These are phyloP conservation scores for Ceramica pisi DNA, from an alignment of 2,888 invertebrate genomes.

Conservation along the genomic window DNA sequence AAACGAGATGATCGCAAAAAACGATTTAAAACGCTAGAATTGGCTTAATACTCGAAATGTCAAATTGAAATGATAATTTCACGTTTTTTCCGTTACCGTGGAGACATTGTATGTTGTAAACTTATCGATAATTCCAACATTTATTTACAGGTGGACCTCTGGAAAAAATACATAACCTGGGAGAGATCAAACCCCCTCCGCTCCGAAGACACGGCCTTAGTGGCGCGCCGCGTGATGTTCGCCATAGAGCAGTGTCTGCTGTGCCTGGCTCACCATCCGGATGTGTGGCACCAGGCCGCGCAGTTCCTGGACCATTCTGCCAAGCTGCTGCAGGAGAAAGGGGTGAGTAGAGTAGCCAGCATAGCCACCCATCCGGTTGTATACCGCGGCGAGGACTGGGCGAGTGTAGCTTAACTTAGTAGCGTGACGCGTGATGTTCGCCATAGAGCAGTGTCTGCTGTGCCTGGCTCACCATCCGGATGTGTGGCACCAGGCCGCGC, in stretches of 20 bases:
- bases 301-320: constrained; percentile 99
- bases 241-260: constrained; percentile 99
- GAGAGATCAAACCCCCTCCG: constrained; percentile 99
- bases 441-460: too few relatives aligned
- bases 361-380: background rate
- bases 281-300: constrained; percentile 99
- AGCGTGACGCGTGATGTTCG: too few relatives aligned
- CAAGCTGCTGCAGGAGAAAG: constrained; percentile 98
- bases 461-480: too few relatives aligned
- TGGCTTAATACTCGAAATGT: too few relatives aligned
- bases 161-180: constrained; percentile 99
- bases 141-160: constrained; percentile 95
- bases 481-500: too few relatives aligned
- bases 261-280: constrained; percentile 99
- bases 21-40: too few relatives aligned
- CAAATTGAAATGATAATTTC: too few relatives aligned
- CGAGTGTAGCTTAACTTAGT: constrained; percentile 59
- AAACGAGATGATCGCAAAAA: too few relatives aligned
- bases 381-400: constrained; percentile 75
- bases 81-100: too few relatives aligned
- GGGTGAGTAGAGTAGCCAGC: constrained; percentile 91
- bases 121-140: background rate
- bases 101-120: background rate
- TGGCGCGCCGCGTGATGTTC: constrained; percentile 99
- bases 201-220: constrained; percentile 98